Conservation (phyloP, 1,140 invertebrate species). For the Aphidius ervi region DNA sequence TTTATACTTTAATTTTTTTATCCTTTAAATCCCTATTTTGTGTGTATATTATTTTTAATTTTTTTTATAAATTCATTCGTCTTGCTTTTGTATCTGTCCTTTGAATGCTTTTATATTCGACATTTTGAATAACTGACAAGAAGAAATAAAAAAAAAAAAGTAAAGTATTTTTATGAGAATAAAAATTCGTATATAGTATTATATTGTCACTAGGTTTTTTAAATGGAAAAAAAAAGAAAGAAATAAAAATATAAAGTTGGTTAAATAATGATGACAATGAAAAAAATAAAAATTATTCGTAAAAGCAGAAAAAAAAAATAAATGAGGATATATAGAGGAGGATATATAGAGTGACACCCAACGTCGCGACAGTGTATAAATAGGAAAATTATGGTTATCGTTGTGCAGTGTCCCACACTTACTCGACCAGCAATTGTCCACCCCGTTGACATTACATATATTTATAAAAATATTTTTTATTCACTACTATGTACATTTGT, state of each 20-base stretch:
- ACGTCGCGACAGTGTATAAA: slow-evolving; percentile 14
- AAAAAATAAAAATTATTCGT: slow-evolving; percentile 5
- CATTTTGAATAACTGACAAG: not conserved
- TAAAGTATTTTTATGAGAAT: too few species aligned
- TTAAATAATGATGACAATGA: not conserved
- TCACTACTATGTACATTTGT: too few species aligned
- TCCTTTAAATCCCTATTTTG: not conserved
- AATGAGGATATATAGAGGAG: not conserved
- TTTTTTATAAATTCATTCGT: not conserved
- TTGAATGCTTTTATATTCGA: not conserved
- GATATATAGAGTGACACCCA: not conserved
- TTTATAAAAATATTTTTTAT: too few species aligned
- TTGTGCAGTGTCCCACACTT: slow-evolving; percentile 1
- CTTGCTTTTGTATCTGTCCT: slow-evolving; percentile 1
- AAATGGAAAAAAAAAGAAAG: slow-evolving; percentile 1
- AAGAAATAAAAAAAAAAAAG: too few species aligned
- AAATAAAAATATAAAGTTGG: not conserved
- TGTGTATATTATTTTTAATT: not conserved
- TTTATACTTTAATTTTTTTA: too few species aligned
- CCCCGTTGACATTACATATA: slow-evolving; percentile 9
- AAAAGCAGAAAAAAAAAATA: slow-evolving; percentile 1
- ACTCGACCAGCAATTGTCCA: slow-evolving; percentile 12
- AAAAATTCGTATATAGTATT: not conserved
- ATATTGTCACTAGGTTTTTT: not conserved
- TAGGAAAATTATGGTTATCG: slow-evolving; percentile 15